phyloP scores from a whole-genome alignment of 2,888 invertebrate genomes.

The Gryllus longicercus region DNA sequence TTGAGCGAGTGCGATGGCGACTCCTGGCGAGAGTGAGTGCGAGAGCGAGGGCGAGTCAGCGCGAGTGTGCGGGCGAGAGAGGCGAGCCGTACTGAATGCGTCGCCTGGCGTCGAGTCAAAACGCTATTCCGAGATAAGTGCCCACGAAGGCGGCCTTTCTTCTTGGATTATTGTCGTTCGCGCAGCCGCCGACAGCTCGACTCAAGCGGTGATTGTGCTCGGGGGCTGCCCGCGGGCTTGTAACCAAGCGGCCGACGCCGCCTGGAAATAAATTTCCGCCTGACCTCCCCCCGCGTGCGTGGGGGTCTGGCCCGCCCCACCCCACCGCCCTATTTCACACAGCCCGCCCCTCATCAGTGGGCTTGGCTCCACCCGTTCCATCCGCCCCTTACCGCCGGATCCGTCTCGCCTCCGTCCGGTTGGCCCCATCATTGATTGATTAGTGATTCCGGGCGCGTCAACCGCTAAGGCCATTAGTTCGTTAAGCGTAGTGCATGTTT shows the following conservation, averaged over 20 bases:
- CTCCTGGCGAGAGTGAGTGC: not conserved
- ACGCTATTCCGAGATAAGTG: slow-evolving; percentile 17
- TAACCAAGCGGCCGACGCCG: not conserved
- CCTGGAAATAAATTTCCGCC: not conserved
- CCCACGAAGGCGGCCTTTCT: not conserved
- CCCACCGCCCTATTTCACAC: not conserved
- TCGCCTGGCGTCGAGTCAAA: not conserved
- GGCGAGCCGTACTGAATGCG: not conserved
- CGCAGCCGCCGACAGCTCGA: not conserved
- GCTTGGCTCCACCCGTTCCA: not conserved
- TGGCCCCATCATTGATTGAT: too few species aligned
- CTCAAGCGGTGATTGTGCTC: not conserved
- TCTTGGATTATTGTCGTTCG: not conserved
- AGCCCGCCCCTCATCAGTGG: too few species aligned
- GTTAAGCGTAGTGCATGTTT: too few species aligned
- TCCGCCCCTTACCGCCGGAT: not conserved
- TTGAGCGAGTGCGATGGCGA: too few species aligned
- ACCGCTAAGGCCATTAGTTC: too few species aligned
- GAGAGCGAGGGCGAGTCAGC: not conserved
- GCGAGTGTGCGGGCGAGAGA: not conserved
- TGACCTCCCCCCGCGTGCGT: not conserved
- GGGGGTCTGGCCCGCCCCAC: not conserved
- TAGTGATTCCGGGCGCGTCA: too few species aligned
- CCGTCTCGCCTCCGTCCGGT: not conserved
- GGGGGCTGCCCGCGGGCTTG: not conserved